phyloP scores from a whole-genome alignment of 53 echinoderm and acorn worm genomes.

The Actinopyga echinites region DNA sequence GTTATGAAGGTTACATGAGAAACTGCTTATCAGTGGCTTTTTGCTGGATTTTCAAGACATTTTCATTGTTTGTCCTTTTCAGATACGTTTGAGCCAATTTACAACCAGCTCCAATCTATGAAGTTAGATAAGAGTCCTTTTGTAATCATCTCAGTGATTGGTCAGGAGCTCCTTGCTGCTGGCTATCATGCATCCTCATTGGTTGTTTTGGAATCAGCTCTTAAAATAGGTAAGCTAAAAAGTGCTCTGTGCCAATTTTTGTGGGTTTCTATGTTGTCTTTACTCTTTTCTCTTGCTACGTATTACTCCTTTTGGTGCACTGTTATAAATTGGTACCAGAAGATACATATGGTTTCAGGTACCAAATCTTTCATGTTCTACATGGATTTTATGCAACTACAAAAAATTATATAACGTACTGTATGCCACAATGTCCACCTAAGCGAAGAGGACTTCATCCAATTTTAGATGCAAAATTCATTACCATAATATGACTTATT shows the following conservation, averaged over 20 bases:
- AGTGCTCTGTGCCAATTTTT: neutral
- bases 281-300: neutral
- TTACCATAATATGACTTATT: too few species aligned
- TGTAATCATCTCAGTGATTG: conserved; percentile 99
- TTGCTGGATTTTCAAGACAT: too few species aligned
- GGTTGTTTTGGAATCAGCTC: conserved; percentile 93
- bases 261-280: neutral
- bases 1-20: too few species aligned
- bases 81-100: conserved; percentile 99
- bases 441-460: too few species aligned
- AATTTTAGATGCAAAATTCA: too few species aligned
- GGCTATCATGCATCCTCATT: conserved; percentile 99
- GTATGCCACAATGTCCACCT: too few species aligned
- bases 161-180: conserved; percentile 96
- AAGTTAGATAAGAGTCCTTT: conserved; percentile 98
- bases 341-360: too few species aligned
- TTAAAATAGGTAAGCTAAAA: conserved; percentile 88
- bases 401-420: too few species aligned
- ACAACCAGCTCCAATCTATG: conserved; percentile 94
- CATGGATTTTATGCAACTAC: too few species aligned
- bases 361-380: too few species aligned
- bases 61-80: neutral
- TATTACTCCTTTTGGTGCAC: neutral
- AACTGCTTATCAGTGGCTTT: too few species aligned
- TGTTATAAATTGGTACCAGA: too few species aligned